Percentiles rank a stretch among this genome's conserved stretches.
These are phyloP conservation scores for Endotricha flammealis DNA, from an alignment of 2,888 invertebrate genomes.

Conservation along the genomic window DNA sequence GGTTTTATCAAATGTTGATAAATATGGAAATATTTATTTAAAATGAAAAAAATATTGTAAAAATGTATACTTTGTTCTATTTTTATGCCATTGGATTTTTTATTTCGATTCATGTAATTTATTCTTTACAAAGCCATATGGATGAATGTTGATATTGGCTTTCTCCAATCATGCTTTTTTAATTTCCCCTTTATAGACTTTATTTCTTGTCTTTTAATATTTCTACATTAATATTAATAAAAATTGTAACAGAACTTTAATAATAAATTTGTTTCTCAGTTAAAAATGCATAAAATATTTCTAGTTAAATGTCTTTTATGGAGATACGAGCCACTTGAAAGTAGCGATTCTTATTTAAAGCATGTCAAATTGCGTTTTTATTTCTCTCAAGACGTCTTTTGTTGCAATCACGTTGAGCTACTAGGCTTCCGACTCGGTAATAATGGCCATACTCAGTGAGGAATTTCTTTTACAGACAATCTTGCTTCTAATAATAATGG, in stretches of 20 bases:
- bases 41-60: background rate
- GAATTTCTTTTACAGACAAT: background rate
- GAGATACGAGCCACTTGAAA: background rate
- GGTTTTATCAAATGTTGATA: background rate
- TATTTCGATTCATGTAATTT: too few relatives aligned
- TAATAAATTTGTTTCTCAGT: too few relatives aligned
- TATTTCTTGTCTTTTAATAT: too few relatives aligned
- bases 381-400: conserved; percentile 1
- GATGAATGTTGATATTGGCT: too few relatives aligned
- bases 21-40: background rate
- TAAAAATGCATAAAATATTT: too few relatives aligned
- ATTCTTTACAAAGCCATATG: too few relatives aligned
- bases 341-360: conserved; percentile 1
- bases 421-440: background rate
- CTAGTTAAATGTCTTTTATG: background rate
- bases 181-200: too few relatives aligned
- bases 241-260: too few relatives aligned
- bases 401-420: background rate
- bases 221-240: too few relatives aligned
- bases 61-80: too few relatives aligned
- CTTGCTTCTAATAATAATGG: background rate
- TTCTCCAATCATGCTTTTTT: too few relatives aligned
- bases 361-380: conserved; percentile 8
- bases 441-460: background rate
- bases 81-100: too few relatives aligned